Conservation (phyloP, 2,113 vertebrate species). For the Phylloscopus whistleri region DNA sequence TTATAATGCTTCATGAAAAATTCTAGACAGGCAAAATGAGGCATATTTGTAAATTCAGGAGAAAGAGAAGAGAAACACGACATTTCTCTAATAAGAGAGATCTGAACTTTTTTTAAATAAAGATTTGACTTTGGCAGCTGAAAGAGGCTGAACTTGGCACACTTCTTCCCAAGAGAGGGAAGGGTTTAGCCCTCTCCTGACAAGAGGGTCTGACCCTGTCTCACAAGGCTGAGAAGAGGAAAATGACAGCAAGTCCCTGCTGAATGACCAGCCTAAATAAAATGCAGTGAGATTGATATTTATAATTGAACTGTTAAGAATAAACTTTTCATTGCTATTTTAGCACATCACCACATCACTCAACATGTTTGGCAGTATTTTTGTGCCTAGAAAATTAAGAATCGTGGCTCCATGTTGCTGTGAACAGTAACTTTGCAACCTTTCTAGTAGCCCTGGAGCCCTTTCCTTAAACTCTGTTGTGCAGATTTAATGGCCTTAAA, state of each 20-base stretch:
- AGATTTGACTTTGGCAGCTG: neutral
- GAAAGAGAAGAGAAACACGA: neutral
- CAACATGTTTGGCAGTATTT: neutral
- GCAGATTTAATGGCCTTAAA: neutral
- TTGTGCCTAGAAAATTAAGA: neutral
- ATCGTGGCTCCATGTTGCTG: neutral
- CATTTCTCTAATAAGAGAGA: neutral
- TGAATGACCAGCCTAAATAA: neutral
- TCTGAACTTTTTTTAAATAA: neutral
- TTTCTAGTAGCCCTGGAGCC: neutral
- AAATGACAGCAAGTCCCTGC: neutral
- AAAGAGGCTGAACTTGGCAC: neutral
- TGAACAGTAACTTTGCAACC: neutral
- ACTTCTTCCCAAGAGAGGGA: neutral
- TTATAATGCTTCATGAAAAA: neutral
- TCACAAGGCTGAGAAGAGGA: neutral
- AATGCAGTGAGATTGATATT: neutral
- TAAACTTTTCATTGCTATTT: neutral
- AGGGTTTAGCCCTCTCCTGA: neutral
- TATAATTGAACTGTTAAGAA: neutral
- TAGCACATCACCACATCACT: neutral
- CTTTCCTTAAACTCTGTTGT: neutral
- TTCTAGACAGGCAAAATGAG: neutral
- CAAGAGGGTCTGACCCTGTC: neutral
- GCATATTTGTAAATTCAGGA: neutral